A percentile compares a stretch with the other conserved stretches of the same genome.
Evolutionary conservation across 2,797 vertebrate genomes (phyloP).

Genomic region (Gadopsis bispinosus): DNA sequence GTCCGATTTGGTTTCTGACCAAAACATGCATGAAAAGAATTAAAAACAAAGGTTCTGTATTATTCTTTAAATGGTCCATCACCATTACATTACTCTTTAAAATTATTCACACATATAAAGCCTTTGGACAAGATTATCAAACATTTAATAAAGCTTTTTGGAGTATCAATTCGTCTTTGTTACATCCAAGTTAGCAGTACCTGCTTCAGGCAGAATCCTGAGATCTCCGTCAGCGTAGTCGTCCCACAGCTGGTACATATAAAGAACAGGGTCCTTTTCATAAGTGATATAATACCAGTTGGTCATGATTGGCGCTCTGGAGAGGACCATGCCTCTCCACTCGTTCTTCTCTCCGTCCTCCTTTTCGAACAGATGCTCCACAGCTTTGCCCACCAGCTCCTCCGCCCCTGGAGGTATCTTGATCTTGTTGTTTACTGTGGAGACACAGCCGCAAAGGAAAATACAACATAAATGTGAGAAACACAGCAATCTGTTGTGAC

Average conservation of each 20-base stretch:
- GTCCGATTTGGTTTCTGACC: neutral
- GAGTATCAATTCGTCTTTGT: slow-evolving; percentile 22
- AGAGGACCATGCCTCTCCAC: slow-evolving; percentile 89
- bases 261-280: slow-evolving; percentile 90
- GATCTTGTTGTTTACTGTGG: slow-evolving; percentile 86
- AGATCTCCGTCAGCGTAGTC: slow-evolving; percentile 89
- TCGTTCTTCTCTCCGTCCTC: slow-evolving; percentile 90
- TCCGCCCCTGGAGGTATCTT: slow-evolving; percentile 86
- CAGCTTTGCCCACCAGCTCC: slow-evolving; percentile 88
- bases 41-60: neutral
- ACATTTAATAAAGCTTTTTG: slow-evolving; percentile 2
- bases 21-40: neutral
- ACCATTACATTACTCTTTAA: neutral
- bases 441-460: slow-evolving; percentile 4
- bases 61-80: neutral
- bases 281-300: slow-evolving; percentile 92
- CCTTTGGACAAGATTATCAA: neutral
- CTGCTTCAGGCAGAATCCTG: slow-evolving; percentile 89
- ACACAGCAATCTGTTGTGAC: neutral
- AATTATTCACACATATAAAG: slow-evolving; percentile 2
- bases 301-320: slow-evolving; percentile 89
- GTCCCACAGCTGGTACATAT: slow-evolving; percentile 91
- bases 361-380: slow-evolving; percentile 89
- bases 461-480: neutral
- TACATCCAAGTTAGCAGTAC: slow-evolving; percentile 59